Percentiles rank a stretch among this genome's conserved stretches.
These are phyloP conservation scores for Drosophila jambulina DNA, from an alignment of 1,140 invertebrate genomes.

Conservation along the genomic window DNA sequence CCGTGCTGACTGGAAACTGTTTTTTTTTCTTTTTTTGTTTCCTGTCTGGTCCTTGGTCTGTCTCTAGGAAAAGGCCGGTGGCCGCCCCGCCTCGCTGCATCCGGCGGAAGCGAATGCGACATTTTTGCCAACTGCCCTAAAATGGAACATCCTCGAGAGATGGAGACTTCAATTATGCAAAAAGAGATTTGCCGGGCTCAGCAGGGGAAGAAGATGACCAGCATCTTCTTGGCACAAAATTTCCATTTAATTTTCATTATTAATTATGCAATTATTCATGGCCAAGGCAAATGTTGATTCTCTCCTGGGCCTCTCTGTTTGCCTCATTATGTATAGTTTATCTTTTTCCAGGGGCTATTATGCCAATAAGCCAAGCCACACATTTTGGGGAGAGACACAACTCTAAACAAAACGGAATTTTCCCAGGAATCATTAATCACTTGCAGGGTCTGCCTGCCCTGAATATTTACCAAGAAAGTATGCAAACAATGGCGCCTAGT, in stretches of 20 bases:
- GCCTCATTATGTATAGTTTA: constrained; percentile 68
- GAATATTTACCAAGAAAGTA: constrained; percentile 38
- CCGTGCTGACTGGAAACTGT: constrained; percentile 39
- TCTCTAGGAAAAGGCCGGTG: constrained; percentile 23
- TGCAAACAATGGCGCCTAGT: constrained; percentile 46
- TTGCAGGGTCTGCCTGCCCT: constrained; percentile 26
- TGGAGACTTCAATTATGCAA: constrained; percentile 74
- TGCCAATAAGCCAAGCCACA: constrained; percentile 72
- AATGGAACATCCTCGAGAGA: constrained; percentile 59
- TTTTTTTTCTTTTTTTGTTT: constrained; percentile 11
- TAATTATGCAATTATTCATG: constrained; percentile 74
- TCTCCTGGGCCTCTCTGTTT: constrained; percentile 49
- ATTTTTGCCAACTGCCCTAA: constrained; percentile 58
- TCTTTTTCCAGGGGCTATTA: constrained; percentile 57
- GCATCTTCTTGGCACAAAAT: constrained; percentile 46
- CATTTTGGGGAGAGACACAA: constrained; percentile 14
- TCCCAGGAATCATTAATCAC: constrained; percentile 70
- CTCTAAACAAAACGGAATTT: constrained; percentile 28
- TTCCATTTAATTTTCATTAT: constrained; percentile 77
- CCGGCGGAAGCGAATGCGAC: constrained; percentile 65
- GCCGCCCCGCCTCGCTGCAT: constrained; percentile 32
- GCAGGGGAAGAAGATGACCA: not conserved
- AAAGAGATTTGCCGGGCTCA: constrained; percentile 58
- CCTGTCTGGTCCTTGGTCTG: constrained; percentile 33
- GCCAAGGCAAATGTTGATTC: constrained; percentile 64